Evolutionary conservation across 1,140 invertebrate genomes (phyloP), one percentile per base, ranked within the genome.

Genomic region (Nephila pilipes): DNA sequence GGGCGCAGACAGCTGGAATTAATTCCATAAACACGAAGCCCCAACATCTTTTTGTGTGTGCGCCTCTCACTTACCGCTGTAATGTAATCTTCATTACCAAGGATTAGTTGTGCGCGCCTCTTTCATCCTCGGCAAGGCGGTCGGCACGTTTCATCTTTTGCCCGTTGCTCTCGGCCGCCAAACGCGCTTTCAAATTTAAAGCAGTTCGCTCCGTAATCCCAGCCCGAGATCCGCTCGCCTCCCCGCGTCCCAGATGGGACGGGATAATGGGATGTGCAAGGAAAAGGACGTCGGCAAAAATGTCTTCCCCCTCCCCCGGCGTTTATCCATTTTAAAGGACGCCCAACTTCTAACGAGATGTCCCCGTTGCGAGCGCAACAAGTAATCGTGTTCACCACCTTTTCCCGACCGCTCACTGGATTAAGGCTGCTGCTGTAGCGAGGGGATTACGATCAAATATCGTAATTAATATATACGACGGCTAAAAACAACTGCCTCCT

Each of bases 61-160:
- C 22, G 90, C n/a, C 80, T 58, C 91, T 93, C 92, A 89, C 92
- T 89, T 89, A 89, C 80, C 89, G 83, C 87, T 83, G 58, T 94
- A 94, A 94, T 94, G 87, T 94, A 94, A 94, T 94, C 93, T 94
- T 94, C 93, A 94, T 94, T 94, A 94, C 57, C 81, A 65, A 63
- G 93, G 93, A 94, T 94, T 94, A 94, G 54, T 79, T 55, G 32
- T 65, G 69, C 25, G 85, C 87, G 63, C 63, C 85, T 65, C 90
- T 92, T 92, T 92, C 91, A 87, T 92, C 83, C 91, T 91, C 22
- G 58, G 54, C 38, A 57, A 60, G 83, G 91, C 91, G 91, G 63
- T 36, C 75, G 88, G 83, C 63, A 16, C 92, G 69, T 93, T 93
- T 93, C 87, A 89, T 87, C 60, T 87, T 87, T 63, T 55, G 57